Evolutionary conservation across 2,888 invertebrate genomes (phyloP), one percentile per base, ranked within the genome.

Genomic region (Mellilla xanthometata): DNA sequence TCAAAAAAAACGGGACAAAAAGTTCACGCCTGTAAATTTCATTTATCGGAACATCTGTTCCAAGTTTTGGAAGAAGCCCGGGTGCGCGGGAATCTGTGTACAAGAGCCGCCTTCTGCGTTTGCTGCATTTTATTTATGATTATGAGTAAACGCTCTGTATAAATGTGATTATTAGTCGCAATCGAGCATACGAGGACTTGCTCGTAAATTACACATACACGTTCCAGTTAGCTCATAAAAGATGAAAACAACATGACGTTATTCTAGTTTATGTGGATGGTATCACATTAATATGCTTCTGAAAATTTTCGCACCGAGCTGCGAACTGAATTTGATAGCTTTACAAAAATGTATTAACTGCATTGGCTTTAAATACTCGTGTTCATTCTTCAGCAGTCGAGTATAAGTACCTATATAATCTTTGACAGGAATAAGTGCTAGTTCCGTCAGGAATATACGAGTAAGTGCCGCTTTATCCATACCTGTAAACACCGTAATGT

Each of bases 401-500:
- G n/a, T n/a, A n/a, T n/a, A n/a, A n/a, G n/a, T n/a, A n/a, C n/a
- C n/a, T n/a, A n/a, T n/a, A n/a, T n/a, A n/a, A n/a, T n/a, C n/a
- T n/a, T n/a, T n/a, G n/a, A n/a, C n/a, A n/a, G n/a, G n/a, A n/a
- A n/a, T n/a, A n/a, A n/a, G n/a, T n/a, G n/a, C n/a, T n/a, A n/a
- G n/a, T n/a, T n/a, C n/a, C n/a, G n/a, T n/a, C n/a, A n/a, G n/a
- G n/a, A n/a, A n/a, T n/a, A n/a, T n/a, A n/a, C n/a, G n/a, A n/a
- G n/a, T n/a, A n/a, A n/a, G n/a, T n/a, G n/a, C n/a, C n/a, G n/a
- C n/a, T n/a, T 19, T 1, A 19, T 19, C 15, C 15, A 19, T 49
- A 53, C 53, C 49, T 98, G 91, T 98, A 99, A 8, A 99, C 99
- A 36, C 99, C 99, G 76, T 99, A 99, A 81, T 99, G 99, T 85